A percentile compares a stretch with the other conserved stretches of the same genome.
phyloP scores from a whole-genome alignment of 2,797 vertebrate genomes.

The Thripadectes ignobilis region DNA sequence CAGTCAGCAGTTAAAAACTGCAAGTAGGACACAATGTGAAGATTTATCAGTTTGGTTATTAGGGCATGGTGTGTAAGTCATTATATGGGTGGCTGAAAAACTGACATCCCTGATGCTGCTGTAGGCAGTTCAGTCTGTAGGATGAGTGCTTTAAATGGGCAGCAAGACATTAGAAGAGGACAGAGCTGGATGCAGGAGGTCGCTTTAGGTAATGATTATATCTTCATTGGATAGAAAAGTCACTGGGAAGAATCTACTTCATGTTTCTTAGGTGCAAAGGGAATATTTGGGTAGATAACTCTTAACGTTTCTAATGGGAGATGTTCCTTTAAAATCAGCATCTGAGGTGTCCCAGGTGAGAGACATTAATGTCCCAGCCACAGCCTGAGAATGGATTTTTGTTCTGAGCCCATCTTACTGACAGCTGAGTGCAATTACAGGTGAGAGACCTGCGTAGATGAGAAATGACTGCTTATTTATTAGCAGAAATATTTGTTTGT shows the following conservation, averaged over 20 bases:
- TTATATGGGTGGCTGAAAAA: background rate
- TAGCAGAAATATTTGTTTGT: background rate
- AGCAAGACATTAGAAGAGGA: background rate
- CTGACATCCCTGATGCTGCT: background rate
- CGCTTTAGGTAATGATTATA: background rate
- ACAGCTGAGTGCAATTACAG: background rate
- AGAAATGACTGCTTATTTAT: background rate
- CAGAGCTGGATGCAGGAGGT: background rate
- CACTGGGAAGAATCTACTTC: background rate
- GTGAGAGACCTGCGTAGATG: background rate
- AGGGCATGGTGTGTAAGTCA: background rate
- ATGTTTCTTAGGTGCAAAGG: background rate
- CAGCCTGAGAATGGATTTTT: background rate
- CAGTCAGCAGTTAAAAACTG: background rate
- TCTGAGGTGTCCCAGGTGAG: background rate
- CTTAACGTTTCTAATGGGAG: background rate
- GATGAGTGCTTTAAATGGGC: background rate
- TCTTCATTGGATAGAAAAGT: background rate
- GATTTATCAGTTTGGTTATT: background rate
- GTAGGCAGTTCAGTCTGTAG: background rate
- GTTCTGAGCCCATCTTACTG: background rate
- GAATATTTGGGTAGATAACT: background rate
- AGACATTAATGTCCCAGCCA: background rate
- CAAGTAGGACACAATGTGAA: background rate
- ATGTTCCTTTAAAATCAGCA: background rate